phyloP scores from a whole-genome alignment of 2,888 invertebrate species.

The Napeogenes sylphis region DNA sequence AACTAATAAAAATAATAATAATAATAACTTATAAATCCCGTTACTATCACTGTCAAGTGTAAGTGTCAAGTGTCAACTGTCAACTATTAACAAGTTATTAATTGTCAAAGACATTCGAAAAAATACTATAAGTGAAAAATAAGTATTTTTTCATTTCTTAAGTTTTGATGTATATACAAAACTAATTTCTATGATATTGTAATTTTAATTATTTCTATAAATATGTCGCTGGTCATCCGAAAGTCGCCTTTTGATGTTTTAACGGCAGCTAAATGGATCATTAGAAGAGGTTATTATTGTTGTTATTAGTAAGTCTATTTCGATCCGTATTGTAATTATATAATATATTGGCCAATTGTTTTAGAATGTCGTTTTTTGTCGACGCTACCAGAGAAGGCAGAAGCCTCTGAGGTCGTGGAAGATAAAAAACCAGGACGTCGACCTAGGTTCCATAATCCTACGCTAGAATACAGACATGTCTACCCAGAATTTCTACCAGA shows the following conservation, averaged over 20 bases:
- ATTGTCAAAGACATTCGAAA: too few relatives aligned
- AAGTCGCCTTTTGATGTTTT: conserved; percentile 47
- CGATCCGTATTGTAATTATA: neutral
- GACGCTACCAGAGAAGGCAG: conserved; percentile 50
- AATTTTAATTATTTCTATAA: neutral
- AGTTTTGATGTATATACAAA: too few relatives aligned
- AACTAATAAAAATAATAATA: too few relatives aligned
- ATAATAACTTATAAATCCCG: too few relatives aligned
- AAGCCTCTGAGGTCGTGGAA: conserved; percentile 32
- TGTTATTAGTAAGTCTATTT: conserved; percentile 5
- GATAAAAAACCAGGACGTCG: conserved; percentile 39
- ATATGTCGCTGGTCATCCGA: conserved; percentile 56
- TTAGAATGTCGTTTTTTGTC: conserved; percentile 57
- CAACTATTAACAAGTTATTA: too few relatives aligned
- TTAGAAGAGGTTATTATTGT: conserved; percentile 58
- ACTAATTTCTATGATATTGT: too few relatives aligned
- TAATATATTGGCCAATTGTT: conserved; percentile 3
- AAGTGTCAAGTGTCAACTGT: neutral
- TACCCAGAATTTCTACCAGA: conserved; percentile 97
- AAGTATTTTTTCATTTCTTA: too few relatives aligned
- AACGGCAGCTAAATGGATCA: conserved; percentile 55
- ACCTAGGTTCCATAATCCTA: conserved; percentile 45
- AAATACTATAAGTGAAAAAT: too few relatives aligned
- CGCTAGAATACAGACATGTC: conserved; percentile 80
- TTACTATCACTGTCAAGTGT: neutral